Conservation (phyloP, 2,888 invertebrate genomes). For the Myopa testacea region DNA sequence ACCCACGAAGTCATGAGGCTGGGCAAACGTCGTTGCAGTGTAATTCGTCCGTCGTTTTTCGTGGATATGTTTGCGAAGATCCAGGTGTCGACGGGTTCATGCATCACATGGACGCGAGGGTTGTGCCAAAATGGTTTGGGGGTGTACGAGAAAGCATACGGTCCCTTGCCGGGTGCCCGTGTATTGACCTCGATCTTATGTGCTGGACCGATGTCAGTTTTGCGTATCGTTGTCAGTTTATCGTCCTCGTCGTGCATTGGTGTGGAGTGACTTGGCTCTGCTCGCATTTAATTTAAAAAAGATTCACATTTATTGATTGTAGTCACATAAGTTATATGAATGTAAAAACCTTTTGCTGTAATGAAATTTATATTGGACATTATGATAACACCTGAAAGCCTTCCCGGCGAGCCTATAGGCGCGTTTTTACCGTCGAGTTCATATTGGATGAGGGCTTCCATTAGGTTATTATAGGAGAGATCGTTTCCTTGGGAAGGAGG, state of each 20-base stretch:
- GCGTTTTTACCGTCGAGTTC: constrained; percentile 60
- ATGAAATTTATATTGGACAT: constrained; percentile 65
- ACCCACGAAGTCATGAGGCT: constrained; percentile 88
- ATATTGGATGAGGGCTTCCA: constrained; percentile 61
- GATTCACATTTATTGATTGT: background rate
- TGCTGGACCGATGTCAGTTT: constrained; percentile 68
- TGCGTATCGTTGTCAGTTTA: constrained; percentile 63
- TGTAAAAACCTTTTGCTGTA: constrained; percentile 56
- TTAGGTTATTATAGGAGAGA: constrained; percentile 57
- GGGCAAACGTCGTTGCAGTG: constrained; percentile 77
- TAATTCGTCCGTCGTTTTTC: constrained; percentile 74
- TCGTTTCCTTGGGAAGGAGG: constrained; percentile 57
- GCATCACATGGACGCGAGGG: constrained; percentile 83
- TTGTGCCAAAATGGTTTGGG: constrained; percentile 84
- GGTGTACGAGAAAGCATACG: constrained; percentile 89
- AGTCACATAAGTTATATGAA: background rate
- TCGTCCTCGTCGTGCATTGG: constrained; percentile 57
- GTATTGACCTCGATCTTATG: constrained; percentile 73
- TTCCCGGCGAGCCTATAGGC: constrained; percentile 60
- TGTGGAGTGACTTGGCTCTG: constrained; percentile 54
- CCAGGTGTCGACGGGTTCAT: constrained; percentile 82
- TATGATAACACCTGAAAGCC: constrained; percentile 63
- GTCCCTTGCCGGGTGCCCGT: constrained; percentile 86
- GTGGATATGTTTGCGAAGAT: constrained; percentile 85
- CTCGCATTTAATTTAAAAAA: background rate